Evolutionary conservation across 2,113 vertebrate genomes (phyloP), one percentile per base, ranked within the genome.

Genomic region (Numenius arquata): DNA sequence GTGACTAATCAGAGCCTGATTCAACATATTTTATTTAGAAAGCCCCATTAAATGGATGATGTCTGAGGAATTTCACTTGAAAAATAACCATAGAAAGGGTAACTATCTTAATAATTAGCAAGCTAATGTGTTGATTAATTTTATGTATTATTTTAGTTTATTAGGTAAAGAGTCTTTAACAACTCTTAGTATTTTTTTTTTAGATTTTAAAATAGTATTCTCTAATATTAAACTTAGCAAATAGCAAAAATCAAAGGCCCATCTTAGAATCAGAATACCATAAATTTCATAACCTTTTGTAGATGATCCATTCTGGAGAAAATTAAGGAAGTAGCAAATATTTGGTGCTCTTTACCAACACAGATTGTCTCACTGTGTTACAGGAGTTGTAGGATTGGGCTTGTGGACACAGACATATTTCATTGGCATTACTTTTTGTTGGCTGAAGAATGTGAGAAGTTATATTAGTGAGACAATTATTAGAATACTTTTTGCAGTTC

Each of bases 371-470:
- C 30, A 38, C 67, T 82, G 73, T 82, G 67, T 92, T 85, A 88
- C 43, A 65, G 53, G 80, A 97, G 58, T 62, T 65, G 82, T 53
- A 58, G 70, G 48, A 85, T 4, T 94, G 77, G 48, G 61, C 53
- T 88, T 91, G 40, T 79, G 89, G 87, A 79, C 80, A 78, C 27
- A 85, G 53, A 85, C 77, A 27, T 82, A 79, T 93, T 95, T 96
- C 61, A 65, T 47, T 93, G 84, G 93, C 94, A 76, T 68, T 82
- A 63, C 52, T 87, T 65, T 58, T 71, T 70, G 91, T 93, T 95
- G 87, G 89, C 94, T 87, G 84, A 93, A 92, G n/a, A 61, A 89
- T 41, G 62, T 61, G 84, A 93, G 77, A 93, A 94, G 91, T 88
- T 88, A 4, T 5, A 63, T 78, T 75, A 89, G 56, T 72, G 87